These are phyloP conservation scores for Plumapathes pennacea DNA, from an alignment of 92 coral and sea anemone species.

Conservation along the genomic window DNA sequence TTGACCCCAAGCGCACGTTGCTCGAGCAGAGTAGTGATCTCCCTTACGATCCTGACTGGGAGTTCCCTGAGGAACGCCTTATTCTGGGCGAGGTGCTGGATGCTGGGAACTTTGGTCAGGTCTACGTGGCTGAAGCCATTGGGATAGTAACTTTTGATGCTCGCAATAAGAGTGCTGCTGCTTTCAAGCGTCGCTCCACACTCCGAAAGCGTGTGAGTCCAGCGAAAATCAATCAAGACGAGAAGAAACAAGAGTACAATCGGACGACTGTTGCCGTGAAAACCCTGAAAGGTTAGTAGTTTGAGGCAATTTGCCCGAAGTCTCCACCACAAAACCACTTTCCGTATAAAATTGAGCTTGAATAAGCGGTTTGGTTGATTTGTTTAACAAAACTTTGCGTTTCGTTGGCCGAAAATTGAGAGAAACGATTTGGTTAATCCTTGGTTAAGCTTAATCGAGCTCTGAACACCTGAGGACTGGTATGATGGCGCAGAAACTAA, in stretches of 20 bases:
- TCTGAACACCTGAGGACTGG: no score
- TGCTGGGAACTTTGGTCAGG: constrained; percentile 97
- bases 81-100: constrained; percentile 80
- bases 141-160: constrained; percentile 84
- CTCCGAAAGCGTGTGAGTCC: constrained; percentile 50
- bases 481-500: no score
- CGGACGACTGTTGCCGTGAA: constrained; percentile 81
- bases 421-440: no score
- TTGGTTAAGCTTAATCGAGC: no score
- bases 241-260: constrained; percentile 19
- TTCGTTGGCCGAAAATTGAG: no score
- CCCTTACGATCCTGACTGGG: constrained; percentile 98
- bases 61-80: constrained; percentile 91
- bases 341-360: no score
- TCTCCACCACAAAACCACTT: no score
- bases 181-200: constrained; percentile 8
- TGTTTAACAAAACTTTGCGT: no score
- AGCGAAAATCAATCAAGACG: constrained; percentile 48
- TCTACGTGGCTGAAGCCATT: constrained; percentile 83
- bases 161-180: constrained; percentile 61
- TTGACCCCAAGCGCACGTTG: constrained; percentile 92
- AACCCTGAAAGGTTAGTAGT: constrained; percentile 69
- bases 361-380: no score
- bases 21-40: constrained; percentile 87
- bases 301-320: neutral